Evolutionary conservation across 2,113 vertebrate genomes (phyloP).

Genomic region (Microcebus lehilahytsara): DNA sequence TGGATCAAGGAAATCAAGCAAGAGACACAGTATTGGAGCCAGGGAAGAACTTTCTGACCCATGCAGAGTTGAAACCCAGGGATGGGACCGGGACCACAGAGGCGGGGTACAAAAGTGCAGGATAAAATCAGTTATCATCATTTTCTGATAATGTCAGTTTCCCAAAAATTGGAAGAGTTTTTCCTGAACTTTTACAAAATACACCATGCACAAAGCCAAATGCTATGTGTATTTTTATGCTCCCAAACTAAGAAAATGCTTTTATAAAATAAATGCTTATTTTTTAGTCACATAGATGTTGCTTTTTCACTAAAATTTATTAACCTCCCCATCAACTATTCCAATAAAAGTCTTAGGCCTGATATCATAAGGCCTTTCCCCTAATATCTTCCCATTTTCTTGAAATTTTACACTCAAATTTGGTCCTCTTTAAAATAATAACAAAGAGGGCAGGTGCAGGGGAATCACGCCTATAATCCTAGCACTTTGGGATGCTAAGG

Average conservation of each 20-base stretch:
- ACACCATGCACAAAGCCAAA: background rate
- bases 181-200: background rate
- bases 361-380: background rate
- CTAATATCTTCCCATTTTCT: background rate
- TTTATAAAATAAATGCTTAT: background rate
- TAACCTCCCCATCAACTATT: background rate
- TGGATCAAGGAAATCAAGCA: background rate
- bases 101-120: background rate
- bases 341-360: background rate
- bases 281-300: background rate
- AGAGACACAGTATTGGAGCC: background rate
- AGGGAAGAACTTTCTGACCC: background rate
- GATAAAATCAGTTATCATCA: accelerated
- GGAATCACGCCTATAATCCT: too few species aligned
- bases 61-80: background rate
- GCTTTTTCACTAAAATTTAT: background rate
- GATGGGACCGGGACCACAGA: background rate
- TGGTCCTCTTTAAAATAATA: background rate
- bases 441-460: background rate
- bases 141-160: background rate
- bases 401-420: background rate
- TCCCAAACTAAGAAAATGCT: background rate
- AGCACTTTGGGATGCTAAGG: too few species aligned
- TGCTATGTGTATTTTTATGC: background rate
- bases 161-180: background rate